Percentiles rank a stretch among this genome's conserved stretches.
These are phyloP conservation scores for Fabriciana adippe DNA, from an alignment of 2,888 invertebrate species.

Conservation along the genomic window DNA sequence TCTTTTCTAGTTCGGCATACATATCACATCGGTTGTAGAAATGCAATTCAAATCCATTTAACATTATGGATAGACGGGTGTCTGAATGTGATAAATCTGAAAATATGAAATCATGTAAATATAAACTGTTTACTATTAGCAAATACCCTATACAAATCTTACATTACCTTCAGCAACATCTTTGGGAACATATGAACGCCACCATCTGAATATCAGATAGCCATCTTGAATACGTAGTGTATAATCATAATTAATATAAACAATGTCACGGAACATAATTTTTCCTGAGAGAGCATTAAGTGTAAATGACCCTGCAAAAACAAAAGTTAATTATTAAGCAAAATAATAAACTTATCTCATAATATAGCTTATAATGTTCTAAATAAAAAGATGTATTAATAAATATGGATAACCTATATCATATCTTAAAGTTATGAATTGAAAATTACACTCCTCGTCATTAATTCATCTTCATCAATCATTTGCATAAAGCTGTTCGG, in stretches of 20 bases:
- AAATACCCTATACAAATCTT: neutral
- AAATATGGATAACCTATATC: no score
- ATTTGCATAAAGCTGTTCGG: no score
- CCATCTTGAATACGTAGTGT: slow-evolving; percentile 97
- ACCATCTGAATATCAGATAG: slow-evolving; percentile 98
- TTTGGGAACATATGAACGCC: slow-evolving; percentile 97
- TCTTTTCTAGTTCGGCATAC: slow-evolving; percentile 92
- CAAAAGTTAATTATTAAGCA: slow-evolving; percentile 22
- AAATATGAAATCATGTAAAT: slow-evolving; percentile 44
- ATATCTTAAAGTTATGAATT: no score
- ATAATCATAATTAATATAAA: slow-evolving; percentile 96
- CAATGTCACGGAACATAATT: slow-evolving; percentile 98
- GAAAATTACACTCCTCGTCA: no score
- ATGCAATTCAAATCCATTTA: slow-evolving; percentile 97
- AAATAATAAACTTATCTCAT: neutral
- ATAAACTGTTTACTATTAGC: neutral
- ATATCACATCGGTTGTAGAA: slow-evolving; percentile 95
- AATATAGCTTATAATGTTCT: no score
- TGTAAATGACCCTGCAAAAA: slow-evolving; percentile 92
- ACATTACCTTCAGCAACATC: slow-evolving; percentile 94
- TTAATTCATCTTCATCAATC: no score
- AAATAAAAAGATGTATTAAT: no score
- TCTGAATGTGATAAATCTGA: slow-evolving; percentile 97
- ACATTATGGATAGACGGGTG: slow-evolving; percentile 93
- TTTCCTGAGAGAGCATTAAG: slow-evolving; percentile 98